Percentiles rank a stretch among this genome's conserved stretches.
Evolutionary conservation across 2,797 vertebrate genomes (phyloP).

Genomic region (Zenarchopterus dispar): DNA sequence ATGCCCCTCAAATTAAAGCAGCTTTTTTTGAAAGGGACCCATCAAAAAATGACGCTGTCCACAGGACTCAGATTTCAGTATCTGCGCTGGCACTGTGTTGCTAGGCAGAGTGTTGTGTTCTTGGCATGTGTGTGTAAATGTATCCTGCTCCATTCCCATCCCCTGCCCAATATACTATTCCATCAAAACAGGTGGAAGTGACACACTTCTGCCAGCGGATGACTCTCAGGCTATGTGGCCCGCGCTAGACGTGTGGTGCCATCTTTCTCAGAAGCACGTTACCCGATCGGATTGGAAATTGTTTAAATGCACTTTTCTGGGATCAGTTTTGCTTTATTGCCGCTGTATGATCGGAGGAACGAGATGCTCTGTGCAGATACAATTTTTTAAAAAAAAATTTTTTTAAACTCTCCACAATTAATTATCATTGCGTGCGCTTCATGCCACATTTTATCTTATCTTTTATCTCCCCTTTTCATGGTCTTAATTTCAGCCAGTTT

Average conservation of each 20-base stretch:
- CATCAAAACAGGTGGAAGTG: slow-evolving; percentile 82
- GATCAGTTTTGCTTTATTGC: background rate
- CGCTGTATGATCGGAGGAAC: background rate
- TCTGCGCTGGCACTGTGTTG: slow-evolving; percentile 75
- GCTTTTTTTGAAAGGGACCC: slow-evolving; percentile 52
- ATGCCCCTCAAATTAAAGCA: slow-evolving; percentile 53
- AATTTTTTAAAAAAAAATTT: background rate
- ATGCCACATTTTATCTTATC: background rate
- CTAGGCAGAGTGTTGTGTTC: slow-evolving; percentile 81
- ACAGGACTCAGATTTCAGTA: slow-evolving; percentile 72
- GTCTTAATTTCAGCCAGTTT: slow-evolving; percentile 2
- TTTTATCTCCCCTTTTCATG: background rate
- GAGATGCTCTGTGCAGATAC: no score
- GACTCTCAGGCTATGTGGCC: slow-evolving; percentile 65
- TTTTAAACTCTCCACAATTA: background rate
- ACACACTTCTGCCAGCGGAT: slow-evolving; percentile 78
- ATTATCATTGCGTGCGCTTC: background rate
- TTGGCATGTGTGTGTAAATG: slow-evolving; percentile 82
- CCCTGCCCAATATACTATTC: slow-evolving; percentile 78
- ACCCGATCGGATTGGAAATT: slow-evolving; percentile 36
- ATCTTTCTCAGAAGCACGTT: slow-evolving; percentile 33
- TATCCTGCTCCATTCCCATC: slow-evolving; percentile 77
- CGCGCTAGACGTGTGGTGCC: slow-evolving; percentile 44
- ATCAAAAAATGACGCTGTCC: slow-evolving; percentile 32
- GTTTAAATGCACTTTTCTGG: slow-evolving; percentile 24